These are phyloP conservation scores for Ganaspis brasiliensis DNA, from an alignment of 2,888 invertebrate genomes.

Conservation along the genomic window DNA sequence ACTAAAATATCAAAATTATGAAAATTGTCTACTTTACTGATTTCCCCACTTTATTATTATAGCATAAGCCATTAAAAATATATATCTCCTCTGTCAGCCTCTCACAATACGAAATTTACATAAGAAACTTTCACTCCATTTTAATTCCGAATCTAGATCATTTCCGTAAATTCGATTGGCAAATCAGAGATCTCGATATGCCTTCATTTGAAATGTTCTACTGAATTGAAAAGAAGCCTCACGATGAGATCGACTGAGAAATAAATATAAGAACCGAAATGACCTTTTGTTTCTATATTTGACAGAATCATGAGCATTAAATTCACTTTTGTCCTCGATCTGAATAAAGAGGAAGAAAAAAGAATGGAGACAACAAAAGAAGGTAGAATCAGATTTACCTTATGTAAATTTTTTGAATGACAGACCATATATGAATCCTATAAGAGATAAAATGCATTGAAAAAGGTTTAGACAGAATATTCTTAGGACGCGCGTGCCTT, in stretches of 20 bases:
- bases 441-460: conserved; percentile 20
- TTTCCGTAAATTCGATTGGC: conserved; percentile 32
- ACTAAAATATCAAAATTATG: too few species aligned
- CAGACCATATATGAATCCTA: conserved; percentile 32
- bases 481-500: conserved; percentile 48
- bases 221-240: conserved; percentile 25
- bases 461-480: conserved; percentile 27
- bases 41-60: background rate
- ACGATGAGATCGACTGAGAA: background rate
- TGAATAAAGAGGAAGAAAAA: background rate
- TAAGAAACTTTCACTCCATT: conserved; percentile 31
- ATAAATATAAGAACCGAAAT: conserved; percentile 20
- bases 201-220: conserved; percentile 27
- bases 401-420: conserved; percentile 32
- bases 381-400: conserved; percentile 12
- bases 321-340: background rate
- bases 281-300: conserved; percentile 41
- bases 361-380: background rate
- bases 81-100: background rate
- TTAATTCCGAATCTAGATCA: conserved; percentile 7
- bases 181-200: conserved; percentile 21
- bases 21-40: too few species aligned
- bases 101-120: conserved; percentile 27
- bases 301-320: conserved; percentile 29
- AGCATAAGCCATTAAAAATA: too few species aligned